Evolutionary conservation across 2,113 vertebrate genomes (phyloP).

Genomic region (Daphoenositta chrysoptera): DNA sequence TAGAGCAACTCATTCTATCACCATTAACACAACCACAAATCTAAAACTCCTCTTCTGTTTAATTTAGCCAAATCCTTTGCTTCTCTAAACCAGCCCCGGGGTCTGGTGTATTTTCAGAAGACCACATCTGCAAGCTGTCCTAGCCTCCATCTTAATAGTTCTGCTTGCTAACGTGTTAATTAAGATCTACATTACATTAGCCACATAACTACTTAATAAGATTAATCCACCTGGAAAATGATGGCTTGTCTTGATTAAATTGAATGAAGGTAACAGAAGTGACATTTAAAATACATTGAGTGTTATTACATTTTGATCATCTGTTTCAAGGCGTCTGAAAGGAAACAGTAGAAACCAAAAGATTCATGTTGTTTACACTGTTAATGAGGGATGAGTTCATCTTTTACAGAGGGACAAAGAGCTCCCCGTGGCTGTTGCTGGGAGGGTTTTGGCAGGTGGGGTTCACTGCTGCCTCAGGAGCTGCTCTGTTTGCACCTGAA

Average conservation of each 20-base stretch:
- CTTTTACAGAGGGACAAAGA: not conserved
- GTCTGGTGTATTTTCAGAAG: slow-evolving; percentile 26
- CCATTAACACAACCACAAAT: not conserved
- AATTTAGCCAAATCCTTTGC: slow-evolving; percentile 6
- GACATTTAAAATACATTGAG: slow-evolving; percentile 71
- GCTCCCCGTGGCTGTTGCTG: not conserved
- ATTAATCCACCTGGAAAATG: slow-evolving; percentile 71
- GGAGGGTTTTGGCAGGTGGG: no score
- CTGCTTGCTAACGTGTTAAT: slow-evolving; percentile 69
- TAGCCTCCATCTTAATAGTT: slow-evolving; percentile 43
- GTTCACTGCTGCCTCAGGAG: no score
- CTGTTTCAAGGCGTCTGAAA: slow-evolving; percentile 42
- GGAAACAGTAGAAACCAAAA: slow-evolving; percentile 34
- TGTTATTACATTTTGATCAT: slow-evolving; percentile 64
- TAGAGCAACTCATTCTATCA: not conserved
- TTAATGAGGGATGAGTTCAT: slow-evolving; percentile 18
- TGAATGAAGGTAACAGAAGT: slow-evolving; percentile 14
- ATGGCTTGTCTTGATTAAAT: slow-evolving; percentile 73
- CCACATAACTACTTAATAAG: slow-evolving; percentile 69
- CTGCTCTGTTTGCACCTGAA: not conserved
- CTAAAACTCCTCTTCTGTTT: not conserved
- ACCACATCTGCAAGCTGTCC: slow-evolving; percentile 43
- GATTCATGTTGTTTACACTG: not conserved
- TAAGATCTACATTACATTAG: slow-evolving; percentile 69
- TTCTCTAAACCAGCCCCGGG: not conserved